Percentiles rank a stretch among this genome's conserved stretches.
Evolutionary conservation across 1,140 invertebrate genomes (phyloP).

Genomic region (Drosophila mojavensis): DNA sequence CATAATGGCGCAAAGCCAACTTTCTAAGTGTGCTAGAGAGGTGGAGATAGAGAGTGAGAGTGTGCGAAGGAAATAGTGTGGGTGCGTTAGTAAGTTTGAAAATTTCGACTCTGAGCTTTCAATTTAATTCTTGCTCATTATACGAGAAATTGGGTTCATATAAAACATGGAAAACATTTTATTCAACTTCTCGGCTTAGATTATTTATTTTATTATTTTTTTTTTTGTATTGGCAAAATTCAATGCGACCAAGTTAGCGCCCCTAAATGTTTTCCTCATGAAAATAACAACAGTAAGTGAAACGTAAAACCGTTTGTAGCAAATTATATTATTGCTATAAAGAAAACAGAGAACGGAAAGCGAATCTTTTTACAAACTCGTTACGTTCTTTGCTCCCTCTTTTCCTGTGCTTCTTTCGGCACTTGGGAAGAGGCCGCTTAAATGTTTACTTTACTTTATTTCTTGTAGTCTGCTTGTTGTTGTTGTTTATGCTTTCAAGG

Average conservation of each 20-base stretch:
- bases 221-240: slow-evolving; percentile 23
- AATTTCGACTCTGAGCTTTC: not conserved
- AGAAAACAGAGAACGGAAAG: slow-evolving; percentile 27
- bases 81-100: slow-evolving; percentile 1
- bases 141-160: slow-evolving; percentile 50
- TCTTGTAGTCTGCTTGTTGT: slow-evolving; percentile 44
- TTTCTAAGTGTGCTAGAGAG: slow-evolving; percentile 24
- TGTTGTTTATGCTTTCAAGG: slow-evolving; percentile 43
- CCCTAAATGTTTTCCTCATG: slow-evolving; percentile 33
- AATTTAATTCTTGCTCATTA: slow-evolving; percentile 61
- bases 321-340: slow-evolving; percentile 71
- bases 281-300: slow-evolving; percentile 23
- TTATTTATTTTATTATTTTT: too few relatives aligned
- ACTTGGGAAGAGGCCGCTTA: slow-evolving; percentile 49
- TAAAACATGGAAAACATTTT: slow-evolving; percentile 52
- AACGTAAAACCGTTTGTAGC: slow-evolving; percentile 54
- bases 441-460: slow-evolving; percentile 67
- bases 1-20: slow-evolving; percentile 42
- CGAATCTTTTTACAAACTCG: slow-evolving; percentile 45
- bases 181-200: slow-evolving; percentile 15
- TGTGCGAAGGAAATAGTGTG: not conserved
- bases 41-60: not conserved
- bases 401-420: not conserved
- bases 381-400: slow-evolving; percentile 28
- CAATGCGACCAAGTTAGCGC: slow-evolving; percentile 42